Evolutionary conservation across 2,113 vertebrate species (phyloP).

Genomic region (Coregonus clupeaformis): DNA sequence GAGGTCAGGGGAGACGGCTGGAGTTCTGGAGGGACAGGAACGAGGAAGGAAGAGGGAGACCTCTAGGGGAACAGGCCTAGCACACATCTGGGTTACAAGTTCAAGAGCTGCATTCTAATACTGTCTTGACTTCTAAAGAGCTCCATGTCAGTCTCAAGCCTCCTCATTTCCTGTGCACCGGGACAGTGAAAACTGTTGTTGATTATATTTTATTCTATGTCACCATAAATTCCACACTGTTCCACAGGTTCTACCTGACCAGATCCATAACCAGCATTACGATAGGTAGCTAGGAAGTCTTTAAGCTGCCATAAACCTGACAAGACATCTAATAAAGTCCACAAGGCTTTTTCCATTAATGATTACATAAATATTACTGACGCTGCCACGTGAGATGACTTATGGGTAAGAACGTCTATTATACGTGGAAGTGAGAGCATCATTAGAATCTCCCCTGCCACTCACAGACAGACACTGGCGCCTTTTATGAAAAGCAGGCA

Average conservation of each 20-base stretch:
- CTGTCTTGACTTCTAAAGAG: background rate
- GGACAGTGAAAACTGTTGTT: too few relatives aligned
- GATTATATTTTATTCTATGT: too few relatives aligned
- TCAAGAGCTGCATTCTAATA: slow-evolving; percentile 19
- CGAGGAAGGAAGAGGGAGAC: too few relatives aligned
- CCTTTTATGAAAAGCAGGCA: slow-evolving; percentile 62
- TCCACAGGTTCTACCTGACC: too few relatives aligned
- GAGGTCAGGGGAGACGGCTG: too few relatives aligned
- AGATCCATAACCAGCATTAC: too few relatives aligned
- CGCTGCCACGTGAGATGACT: slow-evolving; percentile 50
- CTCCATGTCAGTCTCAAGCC: too few relatives aligned
- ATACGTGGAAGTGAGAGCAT: slow-evolving; percentile 43
- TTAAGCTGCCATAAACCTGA: slow-evolving; percentile 27
- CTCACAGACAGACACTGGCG: slow-evolving; percentile 56
- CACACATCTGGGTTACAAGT: slow-evolving; percentile 11
- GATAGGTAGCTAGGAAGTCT: slow-evolving; percentile 12
- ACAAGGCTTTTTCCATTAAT: slow-evolving; percentile 43
- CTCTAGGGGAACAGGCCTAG: background rate
- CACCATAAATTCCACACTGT: too few relatives aligned
- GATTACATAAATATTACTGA: slow-evolving; percentile 55
- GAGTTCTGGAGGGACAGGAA: too few relatives aligned
- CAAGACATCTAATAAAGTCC: slow-evolving; percentile 41
- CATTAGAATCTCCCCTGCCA: slow-evolving; percentile 67
- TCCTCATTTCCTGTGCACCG: too few relatives aligned
- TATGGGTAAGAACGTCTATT: slow-evolving; percentile 20